Evolutionary conservation across 2,888 invertebrate genomes (phyloP), one percentile per base, ranked within the genome.

Genomic region (Caenorhabditis macrosperma): DNA sequence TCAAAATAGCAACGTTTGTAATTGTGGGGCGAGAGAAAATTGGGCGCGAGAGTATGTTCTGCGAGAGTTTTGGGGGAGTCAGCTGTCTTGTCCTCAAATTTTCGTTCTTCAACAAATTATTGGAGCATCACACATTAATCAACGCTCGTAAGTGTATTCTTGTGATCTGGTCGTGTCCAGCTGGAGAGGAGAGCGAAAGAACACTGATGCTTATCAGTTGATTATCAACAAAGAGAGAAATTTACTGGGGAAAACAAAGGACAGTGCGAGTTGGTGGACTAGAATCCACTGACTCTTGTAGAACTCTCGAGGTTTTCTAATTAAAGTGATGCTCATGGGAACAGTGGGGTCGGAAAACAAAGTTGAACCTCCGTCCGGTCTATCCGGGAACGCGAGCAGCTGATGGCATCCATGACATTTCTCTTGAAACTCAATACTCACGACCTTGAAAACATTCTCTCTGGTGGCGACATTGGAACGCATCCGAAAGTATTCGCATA

Each of bases 81-180:
- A 71, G 71, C 61, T 71, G 71, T 71, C 28, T 50, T 50, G 69
- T 44, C 60, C 60, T 69, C n/a, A 33, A 33, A 59, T 69, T 48
- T 69, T 69, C 68, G 48, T 44, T 68, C 60, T 69, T 50, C 54
- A 61, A 71, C 71, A 71, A 71, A 61, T 71, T 71, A 71, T 71
- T 71, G 61, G 54, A 46, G 54, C 54, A 30, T 54, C 50, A 46
- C 57, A 35, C 55, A 74, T 74, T 64, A 64, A 74, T 74, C 63
- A 74, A 74, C 63, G 44, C n/a, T 17, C 35, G 35, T 63, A 46
- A 35, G 20, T 67, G 67, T 50, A 30, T 46, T 60, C 28, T 38
- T 44, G 26, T 63, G 46, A 55, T 55, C 44, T 61, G 61, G 12
- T 28, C n/a, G 30, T 10, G 22, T n/a, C 33, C 44, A 44, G 22